These are phyloP conservation scores for Dicentrarchus labrax DNA, from an alignment of 2,113 vertebrate species.

Conservation along the genomic window DNA sequence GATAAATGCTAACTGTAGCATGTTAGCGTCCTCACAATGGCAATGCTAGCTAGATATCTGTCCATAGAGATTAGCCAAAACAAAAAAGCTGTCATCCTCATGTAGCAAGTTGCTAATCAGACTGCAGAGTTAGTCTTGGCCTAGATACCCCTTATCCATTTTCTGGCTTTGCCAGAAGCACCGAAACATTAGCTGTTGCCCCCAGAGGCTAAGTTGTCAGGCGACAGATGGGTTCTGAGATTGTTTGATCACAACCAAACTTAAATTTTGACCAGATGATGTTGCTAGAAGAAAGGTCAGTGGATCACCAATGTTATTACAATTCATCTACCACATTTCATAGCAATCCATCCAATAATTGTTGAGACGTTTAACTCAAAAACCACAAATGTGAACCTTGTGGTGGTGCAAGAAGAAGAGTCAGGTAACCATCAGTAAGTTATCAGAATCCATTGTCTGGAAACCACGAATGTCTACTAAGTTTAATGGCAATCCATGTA, in stretches of 20 bases:
- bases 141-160: no score
- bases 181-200: no score
- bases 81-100: no score
- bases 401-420: neutral
- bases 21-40: neutral
- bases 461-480: neutral
- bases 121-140: no score
- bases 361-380: slow-evolving; percentile 1
- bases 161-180: no score
- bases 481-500: neutral
- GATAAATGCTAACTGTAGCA: slow-evolving; percentile 15
- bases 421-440: neutral
- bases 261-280: neutral
- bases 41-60: neutral
- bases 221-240: no score
- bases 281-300: neutral
- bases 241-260: neutral
- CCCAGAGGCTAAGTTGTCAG: no score
- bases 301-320: neutral
- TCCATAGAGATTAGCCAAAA: no score
- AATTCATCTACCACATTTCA: neutral
- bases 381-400: slow-evolving; percentile 16
- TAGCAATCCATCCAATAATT: neutral
- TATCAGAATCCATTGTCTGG: neutral
- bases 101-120: no score